phyloP scores from a whole-genome alignment of 1,140 invertebrate species.

The Ostrea denselamellosa region DNA sequence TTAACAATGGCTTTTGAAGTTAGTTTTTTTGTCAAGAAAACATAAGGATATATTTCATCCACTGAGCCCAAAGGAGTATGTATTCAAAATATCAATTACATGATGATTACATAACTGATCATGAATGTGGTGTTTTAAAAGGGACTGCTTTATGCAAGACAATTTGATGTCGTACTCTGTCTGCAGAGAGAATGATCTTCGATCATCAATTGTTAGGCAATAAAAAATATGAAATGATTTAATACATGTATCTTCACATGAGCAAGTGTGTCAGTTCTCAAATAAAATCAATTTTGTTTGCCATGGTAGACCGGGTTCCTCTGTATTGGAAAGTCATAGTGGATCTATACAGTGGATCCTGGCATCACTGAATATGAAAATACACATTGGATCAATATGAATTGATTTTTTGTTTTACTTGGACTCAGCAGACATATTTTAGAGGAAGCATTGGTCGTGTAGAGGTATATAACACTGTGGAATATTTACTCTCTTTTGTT shows the following conservation, averaged over 20 bases:
- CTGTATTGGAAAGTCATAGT: not conserved
- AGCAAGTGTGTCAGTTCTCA: slow-evolving; percentile 21
- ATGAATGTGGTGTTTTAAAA: too few species aligned
- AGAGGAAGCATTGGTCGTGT: not conserved
- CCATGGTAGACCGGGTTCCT: slow-evolving; percentile 13
- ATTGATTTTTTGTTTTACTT: slow-evolving; percentile 32
- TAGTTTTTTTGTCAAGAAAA: too few species aligned
- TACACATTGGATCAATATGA: slow-evolving; percentile 2
- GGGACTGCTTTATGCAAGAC: too few species aligned
- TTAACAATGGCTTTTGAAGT: too few species aligned
- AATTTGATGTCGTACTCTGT: not conserved
- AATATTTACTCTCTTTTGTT: not conserved
- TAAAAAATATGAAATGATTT: slow-evolving; percentile 1
- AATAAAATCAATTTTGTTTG: slow-evolving; percentile 26
- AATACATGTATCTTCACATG: not conserved
- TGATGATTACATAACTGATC: too few species aligned
- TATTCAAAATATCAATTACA: too few species aligned
- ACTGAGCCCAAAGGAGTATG: too few species aligned
- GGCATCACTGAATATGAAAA: slow-evolving; percentile 27
- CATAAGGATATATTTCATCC: too few species aligned
- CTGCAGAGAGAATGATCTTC: not conserved
- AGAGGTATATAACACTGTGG: not conserved
- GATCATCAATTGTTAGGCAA: not conserved
- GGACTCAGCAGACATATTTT: not conserved
- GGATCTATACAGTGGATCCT: not conserved